These are phyloP conservation scores for Heteromyza rotundicornis DNA, from an alignment of 2,888 invertebrate species.

Conservation along the genomic window DNA sequence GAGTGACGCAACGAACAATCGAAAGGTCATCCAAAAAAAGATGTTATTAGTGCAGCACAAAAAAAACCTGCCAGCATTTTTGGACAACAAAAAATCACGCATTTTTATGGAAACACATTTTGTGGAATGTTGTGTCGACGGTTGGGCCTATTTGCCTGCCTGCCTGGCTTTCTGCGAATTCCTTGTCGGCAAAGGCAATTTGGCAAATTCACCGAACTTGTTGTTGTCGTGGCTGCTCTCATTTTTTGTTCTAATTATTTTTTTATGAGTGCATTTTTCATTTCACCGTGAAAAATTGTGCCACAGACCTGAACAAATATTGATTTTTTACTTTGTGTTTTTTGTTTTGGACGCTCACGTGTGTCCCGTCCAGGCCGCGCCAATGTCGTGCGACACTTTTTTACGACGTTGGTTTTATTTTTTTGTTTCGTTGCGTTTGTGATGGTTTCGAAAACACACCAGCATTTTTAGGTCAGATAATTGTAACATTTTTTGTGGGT, in stretches of 20 bases:
- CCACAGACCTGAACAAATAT: conserved; percentile 18
- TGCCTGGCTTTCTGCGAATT: neutral
- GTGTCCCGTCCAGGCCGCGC: neutral
- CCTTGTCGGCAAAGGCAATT: neutral
- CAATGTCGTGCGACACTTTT: neutral
- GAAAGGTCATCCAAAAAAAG: too few relatives aligned
- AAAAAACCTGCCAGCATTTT: neutral
- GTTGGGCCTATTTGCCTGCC: too few relatives aligned
- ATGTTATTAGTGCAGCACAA: neutral
- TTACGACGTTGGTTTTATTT: neutral
- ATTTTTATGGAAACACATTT: neutral
- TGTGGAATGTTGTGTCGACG: too few relatives aligned
- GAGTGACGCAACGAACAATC: too few relatives aligned
- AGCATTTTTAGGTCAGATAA: too few relatives aligned
- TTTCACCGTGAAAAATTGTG: conserved; percentile 30
- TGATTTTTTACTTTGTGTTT: conserved; percentile 17
- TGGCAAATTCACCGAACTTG: neutral
- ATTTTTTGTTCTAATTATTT: conserved; percentile 59
- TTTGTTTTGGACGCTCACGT: conserved; percentile 10
- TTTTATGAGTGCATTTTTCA: conserved; percentile 50
- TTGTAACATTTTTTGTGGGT: too few relatives aligned
- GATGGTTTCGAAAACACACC: too few relatives aligned
- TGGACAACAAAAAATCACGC: conserved; percentile 10
- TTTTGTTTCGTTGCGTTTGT: neutral
- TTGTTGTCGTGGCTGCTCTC: conserved; percentile 32